Evolutionary conservation across 2,797 vertebrate genomes (phyloP), one percentile per base, ranked within the genome.

Genomic region (Petrocephalus sullivani): DNA sequence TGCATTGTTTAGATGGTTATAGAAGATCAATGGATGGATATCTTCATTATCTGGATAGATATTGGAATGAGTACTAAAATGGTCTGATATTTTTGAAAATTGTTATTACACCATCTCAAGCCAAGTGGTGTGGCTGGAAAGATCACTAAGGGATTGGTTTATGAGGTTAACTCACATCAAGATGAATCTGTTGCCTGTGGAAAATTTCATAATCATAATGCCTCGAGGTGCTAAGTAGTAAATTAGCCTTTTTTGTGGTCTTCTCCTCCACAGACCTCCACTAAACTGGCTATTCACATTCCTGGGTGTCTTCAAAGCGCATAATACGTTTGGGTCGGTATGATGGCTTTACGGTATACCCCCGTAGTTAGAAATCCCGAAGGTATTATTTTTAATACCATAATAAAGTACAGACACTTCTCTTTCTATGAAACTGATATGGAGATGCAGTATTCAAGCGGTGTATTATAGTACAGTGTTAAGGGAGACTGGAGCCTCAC

Each of bases 141-240:
- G 37, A 75, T 41, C 14, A 75, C 67, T 41, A 37, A 41, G 14
- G 33, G 71, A 6, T 33, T 19, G 37, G 33, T 78, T 46, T 78
- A 78, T 46, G 71, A 46, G 71, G 71, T 78, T 78, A 78, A 78
- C 71, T 78, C 33, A 78, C 33, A 37, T 78, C 71, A 78, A 78
- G 71, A 78, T 14, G 37, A 46, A 78, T 78, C 33, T 1, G 14
- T 37, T 78, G 71, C 71, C 37, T 78, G 71, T 46, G 37, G 71
- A 14, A 75, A 3, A 75, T 41, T 75, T 75, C 67, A 78, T 1
- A 37, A 46, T 14, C 12, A 7, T 37, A 16, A 84, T 84, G n/a
- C 53, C 21, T 84, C 7, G 23, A 56, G 14, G 49, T 84, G 82
- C 82, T 56, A 23, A 84, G 53, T 23, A 28, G 82, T 84, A 51